Percentiles rank a stretch among this genome's conserved stretches.
Conservation (phyloP, 2,888 invertebrate genomes). For the Anoncus sp. region DNA sequence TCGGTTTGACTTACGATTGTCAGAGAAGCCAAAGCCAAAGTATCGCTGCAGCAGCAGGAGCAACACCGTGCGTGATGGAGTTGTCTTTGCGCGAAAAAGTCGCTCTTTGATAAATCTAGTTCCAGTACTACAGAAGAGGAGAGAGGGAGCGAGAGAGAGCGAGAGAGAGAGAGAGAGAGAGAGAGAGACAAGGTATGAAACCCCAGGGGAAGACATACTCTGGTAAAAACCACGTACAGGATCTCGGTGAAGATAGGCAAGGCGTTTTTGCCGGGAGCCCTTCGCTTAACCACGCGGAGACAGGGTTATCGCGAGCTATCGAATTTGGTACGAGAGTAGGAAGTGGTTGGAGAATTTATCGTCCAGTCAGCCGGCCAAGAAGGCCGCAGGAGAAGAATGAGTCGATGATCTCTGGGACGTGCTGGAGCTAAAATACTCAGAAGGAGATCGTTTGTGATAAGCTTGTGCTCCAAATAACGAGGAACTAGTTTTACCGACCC, state of each 20-base stretch:
- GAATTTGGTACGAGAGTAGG: slow-evolving; percentile 69
- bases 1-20: slow-evolving; percentile 44
- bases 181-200: slow-evolving; percentile 33
- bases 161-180: slow-evolving; percentile 22
- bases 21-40: slow-evolving; percentile 8
- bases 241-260: slow-evolving; percentile 62
- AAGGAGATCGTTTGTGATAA: slow-evolving; percentile 29
- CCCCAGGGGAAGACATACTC: slow-evolving; percentile 37
- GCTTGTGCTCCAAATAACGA: slow-evolving; percentile 12
- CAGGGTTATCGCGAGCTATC: slow-evolving; percentile 72
- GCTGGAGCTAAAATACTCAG: slow-evolving; percentile 23
- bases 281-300: slow-evolving; percentile 65
- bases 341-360: slow-evolving; percentile 60
- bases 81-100: slow-evolving; percentile 56
- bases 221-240: slow-evolving; percentile 68
- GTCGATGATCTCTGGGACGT: slow-evolving; percentile 50
- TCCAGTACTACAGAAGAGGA: slow-evolving; percentile 46
- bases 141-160: slow-evolving; percentile 7
- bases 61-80: slow-evolving; percentile 60
- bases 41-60: slow-evolving; percentile 10
- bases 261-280: slow-evolving; percentile 67
- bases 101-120: slow-evolving; percentile 70
- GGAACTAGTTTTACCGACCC: neutral
- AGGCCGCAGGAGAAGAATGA: slow-evolving; percentile 53
- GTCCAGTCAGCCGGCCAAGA: slow-evolving; percentile 47